Percentiles rank a stretch among this genome's conserved stretches.
phyloP scores from a whole-genome alignment of 2,888 invertebrate genomes.

The Linhomoeus sp. region DNA sequence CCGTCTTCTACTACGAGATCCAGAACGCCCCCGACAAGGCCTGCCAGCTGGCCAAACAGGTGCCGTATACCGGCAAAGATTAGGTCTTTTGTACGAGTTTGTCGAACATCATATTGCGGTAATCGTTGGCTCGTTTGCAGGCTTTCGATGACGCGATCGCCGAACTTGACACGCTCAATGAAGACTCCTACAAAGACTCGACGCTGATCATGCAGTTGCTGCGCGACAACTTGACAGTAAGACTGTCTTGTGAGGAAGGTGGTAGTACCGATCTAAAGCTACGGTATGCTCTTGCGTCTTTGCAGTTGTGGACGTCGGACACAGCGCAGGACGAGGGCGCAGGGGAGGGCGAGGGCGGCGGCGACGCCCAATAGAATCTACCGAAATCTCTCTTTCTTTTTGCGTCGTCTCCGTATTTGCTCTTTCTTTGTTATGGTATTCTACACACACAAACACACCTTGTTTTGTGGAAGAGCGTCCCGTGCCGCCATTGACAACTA shows the following conservation, averaged over 20 bases:
- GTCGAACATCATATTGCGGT: too few species aligned
- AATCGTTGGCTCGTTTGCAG: too few species aligned
- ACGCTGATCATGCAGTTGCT: slow-evolving; percentile 99
- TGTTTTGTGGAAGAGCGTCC: too few species aligned
- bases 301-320: slow-evolving; percentile 10
- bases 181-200: slow-evolving; percentile 99
- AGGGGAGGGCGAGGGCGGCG: not conserved
- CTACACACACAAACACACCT: too few species aligned
- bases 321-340: not conserved
- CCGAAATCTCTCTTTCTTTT: too few species aligned
- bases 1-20: slow-evolving; percentile 98
- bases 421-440: too few species aligned
- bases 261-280: not conserved
- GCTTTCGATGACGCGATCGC: slow-evolving; percentile 99
- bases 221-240: slow-evolving; percentile 37
- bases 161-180: slow-evolving; percentile 95
- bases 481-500: too few species aligned
- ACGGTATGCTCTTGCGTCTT: not conserved
- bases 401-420: too few species aligned
- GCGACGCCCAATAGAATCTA: not conserved
- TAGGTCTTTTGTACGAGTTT: too few species aligned
- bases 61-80: slow-evolving; percentile 25
- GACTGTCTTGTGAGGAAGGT: not conserved
- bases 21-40: slow-evolving; percentile 92
- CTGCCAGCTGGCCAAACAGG: slow-evolving; percentile 96